Percentiles rank a stretch among this genome's conserved stretches.
These are phyloP conservation scores for Turnix velox DNA, from an alignment of 2,113 vertebrate genomes.

Conservation along the genomic window DNA sequence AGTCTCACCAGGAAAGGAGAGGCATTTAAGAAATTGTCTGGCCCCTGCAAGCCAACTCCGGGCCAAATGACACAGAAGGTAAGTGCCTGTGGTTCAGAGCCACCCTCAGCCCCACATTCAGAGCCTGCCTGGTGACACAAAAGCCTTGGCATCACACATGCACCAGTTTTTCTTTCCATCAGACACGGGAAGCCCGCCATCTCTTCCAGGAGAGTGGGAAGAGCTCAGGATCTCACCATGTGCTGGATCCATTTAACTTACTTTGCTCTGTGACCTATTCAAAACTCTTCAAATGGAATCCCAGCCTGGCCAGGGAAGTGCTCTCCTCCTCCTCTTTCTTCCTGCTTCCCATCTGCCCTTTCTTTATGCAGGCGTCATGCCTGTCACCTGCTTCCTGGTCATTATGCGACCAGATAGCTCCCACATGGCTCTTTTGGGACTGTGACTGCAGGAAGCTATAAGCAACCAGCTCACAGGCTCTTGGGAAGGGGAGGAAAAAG, in stretches of 20 bases:
- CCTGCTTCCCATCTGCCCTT: neutral
- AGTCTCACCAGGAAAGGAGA: neutral
- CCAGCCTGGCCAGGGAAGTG: neutral
- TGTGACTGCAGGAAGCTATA: neutral
- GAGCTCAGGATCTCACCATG: neutral
- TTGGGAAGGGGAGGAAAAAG: neutral
- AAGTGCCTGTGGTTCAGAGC: neutral
- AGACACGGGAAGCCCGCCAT: neutral
- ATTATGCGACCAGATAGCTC: neutral
- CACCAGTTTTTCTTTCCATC: neutral
- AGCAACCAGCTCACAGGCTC: neutral
- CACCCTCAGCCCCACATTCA: neutral
- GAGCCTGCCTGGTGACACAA: neutral
- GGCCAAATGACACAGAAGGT: neutral
- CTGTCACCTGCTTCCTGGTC: neutral
- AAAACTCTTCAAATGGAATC: neutral
- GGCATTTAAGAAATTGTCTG: neutral
- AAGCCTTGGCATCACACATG: neutral
- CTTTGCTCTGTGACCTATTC: neutral
- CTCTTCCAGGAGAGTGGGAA: neutral
- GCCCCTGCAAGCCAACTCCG: neutral
- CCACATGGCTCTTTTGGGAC: neutral
- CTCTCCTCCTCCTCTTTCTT: neutral
- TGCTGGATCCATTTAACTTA: neutral
- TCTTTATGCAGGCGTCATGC: neutral